These are phyloP conservation scores for Dastarcus helophoroides DNA, from an alignment of 2,888 invertebrate genomes.

Conservation along the genomic window DNA sequence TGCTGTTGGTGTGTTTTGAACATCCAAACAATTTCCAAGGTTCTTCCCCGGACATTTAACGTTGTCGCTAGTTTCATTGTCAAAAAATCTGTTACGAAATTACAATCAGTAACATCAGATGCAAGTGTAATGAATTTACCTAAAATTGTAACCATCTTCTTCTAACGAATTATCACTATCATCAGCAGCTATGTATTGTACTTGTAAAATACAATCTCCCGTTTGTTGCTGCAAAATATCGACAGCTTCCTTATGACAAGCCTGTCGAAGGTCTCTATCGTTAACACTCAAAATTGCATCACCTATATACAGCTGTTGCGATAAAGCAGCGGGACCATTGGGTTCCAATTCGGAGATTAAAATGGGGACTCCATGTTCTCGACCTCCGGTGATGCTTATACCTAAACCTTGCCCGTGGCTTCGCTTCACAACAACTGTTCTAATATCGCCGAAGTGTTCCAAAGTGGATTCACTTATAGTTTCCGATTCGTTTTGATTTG, in stretches of 20 bases:
- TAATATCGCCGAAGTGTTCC: conserved; percentile 41
- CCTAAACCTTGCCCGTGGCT: conserved; percentile 71
- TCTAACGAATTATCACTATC: conserved; percentile 56
- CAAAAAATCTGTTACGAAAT: conserved; percentile 35
- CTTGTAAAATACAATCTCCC: conserved; percentile 63
- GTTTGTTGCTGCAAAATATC: conserved; percentile 65
- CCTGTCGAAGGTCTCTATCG: conserved; percentile 62
- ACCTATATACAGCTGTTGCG: conserved; percentile 64
- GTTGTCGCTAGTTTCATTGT: conserved; percentile 24
- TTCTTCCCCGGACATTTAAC: too few species aligned
- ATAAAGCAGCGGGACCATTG: conserved; percentile 66
- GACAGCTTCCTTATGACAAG: conserved; percentile 73
- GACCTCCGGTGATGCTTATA: conserved; percentile 75
- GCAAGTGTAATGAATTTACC: conserved; percentile 28
- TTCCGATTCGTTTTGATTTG: conserved; percentile 23
- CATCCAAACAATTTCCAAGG: conserved; percentile 42
- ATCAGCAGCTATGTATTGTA: conserved; percentile 62
- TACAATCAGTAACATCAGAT: neutral
- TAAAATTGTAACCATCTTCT: conserved; percentile 44
- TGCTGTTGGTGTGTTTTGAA: conserved; percentile 49
- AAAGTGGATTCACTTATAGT: conserved; percentile 24
- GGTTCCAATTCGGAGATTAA: conserved; percentile 71
- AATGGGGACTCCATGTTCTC: conserved; percentile 79
- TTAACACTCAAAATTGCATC: conserved; percentile 78
- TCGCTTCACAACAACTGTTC: conserved; percentile 56